Conservation (phyloP, 1,140 invertebrate genomes). For the Caenorhabditis briggsae region DNA sequence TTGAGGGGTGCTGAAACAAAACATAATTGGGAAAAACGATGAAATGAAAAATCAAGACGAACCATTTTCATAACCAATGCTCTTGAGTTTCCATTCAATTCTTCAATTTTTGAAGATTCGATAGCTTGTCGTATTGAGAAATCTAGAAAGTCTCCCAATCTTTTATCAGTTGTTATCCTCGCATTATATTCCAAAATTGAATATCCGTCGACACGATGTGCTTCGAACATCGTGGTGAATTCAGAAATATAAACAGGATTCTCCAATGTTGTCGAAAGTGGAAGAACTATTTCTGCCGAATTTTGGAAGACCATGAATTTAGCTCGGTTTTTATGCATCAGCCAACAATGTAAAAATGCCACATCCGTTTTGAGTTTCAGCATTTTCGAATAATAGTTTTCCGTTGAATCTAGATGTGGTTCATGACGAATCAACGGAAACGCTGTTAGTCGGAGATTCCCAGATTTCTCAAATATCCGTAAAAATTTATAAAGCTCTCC, state of each 20-base stretch:
- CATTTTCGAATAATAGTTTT: constrained; percentile 45
- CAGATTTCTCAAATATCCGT: constrained; percentile 24
- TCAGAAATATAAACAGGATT: constrained; percentile 23
- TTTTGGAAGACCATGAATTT: constrained; percentile 46
- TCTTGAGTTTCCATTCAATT: constrained; percentile 32
- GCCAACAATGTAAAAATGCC: constrained; percentile 29
- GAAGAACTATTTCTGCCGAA: constrained; percentile 42
- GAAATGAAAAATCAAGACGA: background rate
- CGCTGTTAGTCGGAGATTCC: background rate
- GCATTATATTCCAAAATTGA: constrained; percentile 43
- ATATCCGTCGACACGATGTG: constrained; percentile 21
- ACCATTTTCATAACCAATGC: constrained; percentile 40
- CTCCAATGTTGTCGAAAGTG: constrained; percentile 7
- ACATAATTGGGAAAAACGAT: background rate
- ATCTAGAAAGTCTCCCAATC: constrained; percentile 15
- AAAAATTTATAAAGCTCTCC: constrained; percentile 37
- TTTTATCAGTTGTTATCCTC: constrained; percentile 4
- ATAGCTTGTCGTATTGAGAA: constrained; percentile 39
- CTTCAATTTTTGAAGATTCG: constrained; percentile 12
- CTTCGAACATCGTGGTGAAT: constrained; percentile 10
- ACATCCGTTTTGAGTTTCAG: constrained; percentile 33
- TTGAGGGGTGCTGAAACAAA: constrained; percentile 24
- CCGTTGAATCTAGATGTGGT: constrained; percentile 11
- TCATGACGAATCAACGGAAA: constrained; percentile 15
- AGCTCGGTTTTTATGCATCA: constrained; percentile 30